Conservation (phyloP, 2,113 vertebrate genomes). For the Pterophyllum scalare region DNA sequence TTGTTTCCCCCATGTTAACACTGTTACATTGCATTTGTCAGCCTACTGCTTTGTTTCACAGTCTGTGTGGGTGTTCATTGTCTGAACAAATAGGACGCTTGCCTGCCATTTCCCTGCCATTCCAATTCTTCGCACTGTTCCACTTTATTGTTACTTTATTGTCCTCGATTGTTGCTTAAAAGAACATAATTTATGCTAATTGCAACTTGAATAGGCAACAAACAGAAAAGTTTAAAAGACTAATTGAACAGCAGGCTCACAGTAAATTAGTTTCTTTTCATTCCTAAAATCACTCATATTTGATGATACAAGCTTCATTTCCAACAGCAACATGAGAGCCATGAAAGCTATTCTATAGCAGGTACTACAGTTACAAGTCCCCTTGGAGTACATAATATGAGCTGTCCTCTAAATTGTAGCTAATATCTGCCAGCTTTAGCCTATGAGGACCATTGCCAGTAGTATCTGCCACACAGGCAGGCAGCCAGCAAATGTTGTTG, state of each 20-base stretch:
- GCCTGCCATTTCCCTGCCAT: background rate
- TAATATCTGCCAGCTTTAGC: slow-evolving; percentile 71
- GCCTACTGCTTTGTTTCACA: background rate
- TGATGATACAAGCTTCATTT: slow-evolving; percentile 5
- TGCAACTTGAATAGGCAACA: slow-evolving; percentile 1
- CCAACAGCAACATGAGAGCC: slow-evolving; percentile 9
- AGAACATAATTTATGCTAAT: slow-evolving; percentile 14
- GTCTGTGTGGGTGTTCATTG: background rate
- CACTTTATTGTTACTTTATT: background rate
- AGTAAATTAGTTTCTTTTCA: slow-evolving; percentile 26
- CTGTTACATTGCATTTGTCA: background rate
- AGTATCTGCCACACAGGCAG: slow-evolving; percentile 63
- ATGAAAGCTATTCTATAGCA: slow-evolving; percentile 30
- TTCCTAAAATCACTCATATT: slow-evolving; percentile 12
- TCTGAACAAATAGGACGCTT: slow-evolving; percentile 6
- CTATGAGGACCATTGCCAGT: slow-evolving; percentile 56
- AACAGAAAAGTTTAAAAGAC: background rate
- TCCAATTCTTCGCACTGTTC: background rate
- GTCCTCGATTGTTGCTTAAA: background rate
- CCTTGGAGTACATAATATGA: slow-evolving; percentile 63
- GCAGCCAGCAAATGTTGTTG: slow-evolving; percentile 71
- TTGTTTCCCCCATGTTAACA: background rate
- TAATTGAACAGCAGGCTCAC: background rate
- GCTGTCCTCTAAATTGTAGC: slow-evolving; percentile 67
- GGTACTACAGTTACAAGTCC: slow-evolving; percentile 60